Base-by-base conservation (phyloP, 2,888 invertebrate genomes). In the Drosophila hamatofila region DNA sequence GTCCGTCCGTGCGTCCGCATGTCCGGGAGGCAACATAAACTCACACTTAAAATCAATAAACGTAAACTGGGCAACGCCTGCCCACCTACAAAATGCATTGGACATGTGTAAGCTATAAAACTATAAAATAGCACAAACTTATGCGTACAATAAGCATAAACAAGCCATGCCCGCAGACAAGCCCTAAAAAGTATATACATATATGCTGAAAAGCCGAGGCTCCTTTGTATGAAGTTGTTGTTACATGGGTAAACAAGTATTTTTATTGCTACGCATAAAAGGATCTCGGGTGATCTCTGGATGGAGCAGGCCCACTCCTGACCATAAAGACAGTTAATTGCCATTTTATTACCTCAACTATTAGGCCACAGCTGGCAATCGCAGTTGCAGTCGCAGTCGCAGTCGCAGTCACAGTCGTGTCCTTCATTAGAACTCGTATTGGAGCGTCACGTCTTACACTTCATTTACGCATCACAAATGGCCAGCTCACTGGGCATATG, bases 31-130 rank as follows among this genome's bases (percentile, higher is more conserved):
- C 66, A 59, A 74, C 82, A 87, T 85, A 86, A 86, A 82, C 84
- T 87, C 83, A 87, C 87, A 88, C 88, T 83, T 85, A 81, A 83
- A 86, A 85, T 86, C 88, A 86, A 86, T 86, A 87, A 86, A 81
- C 81, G 82, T 75, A 80, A 79, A 80, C 78, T 81, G 85, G 67
- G 73, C 83, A 79, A 78, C 75, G 71, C 81, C 77, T 66, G 80
- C 83, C 83, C 85, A 83, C 70, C 71, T 77, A 77, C 79, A 59
- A 71, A 71, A 41, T 52, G 30, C 33, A 11, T 54, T 66, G 74
- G 77, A 83, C 84, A 79, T 83, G 71, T 81, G 83, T 72, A 71
- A 59, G 80, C 80, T 59, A 76, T 82, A 77, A 86, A 80, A 76
- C 84, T 83, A 84, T 84, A 84, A 84, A 84, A 80, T 86, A 80